phyloP scores from a whole-genome alignment of 2,888 invertebrate species.

The Prionchulus punctatus region DNA sequence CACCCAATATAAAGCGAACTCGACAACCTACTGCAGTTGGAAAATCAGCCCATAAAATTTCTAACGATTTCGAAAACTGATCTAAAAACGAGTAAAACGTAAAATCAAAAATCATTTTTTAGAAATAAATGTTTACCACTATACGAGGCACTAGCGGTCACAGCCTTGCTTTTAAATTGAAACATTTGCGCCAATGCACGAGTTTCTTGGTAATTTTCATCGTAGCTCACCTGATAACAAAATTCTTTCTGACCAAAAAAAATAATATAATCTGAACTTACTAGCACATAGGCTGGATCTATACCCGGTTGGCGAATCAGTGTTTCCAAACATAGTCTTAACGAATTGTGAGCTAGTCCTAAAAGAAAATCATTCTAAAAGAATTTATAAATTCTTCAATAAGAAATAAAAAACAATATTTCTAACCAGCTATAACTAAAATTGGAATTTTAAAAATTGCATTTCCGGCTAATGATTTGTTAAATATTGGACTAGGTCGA shows the following conservation, averaged over 20 bases:
- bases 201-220: constrained; percentile 35
- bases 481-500: constrained; percentile 29
- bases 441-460: constrained; percentile 37
- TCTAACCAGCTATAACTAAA: constrained; percentile 35
- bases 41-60: constrained; percentile 22
- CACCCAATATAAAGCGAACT: background rate
- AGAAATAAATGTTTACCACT: background rate
- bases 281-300: constrained; percentile 36
- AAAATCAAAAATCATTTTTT: background rate
- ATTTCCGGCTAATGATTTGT: constrained; percentile 29
- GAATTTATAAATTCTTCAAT: background rate
- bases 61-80: constrained; percentile 31
- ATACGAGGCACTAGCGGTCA: constrained; percentile 15
- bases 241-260: no score
- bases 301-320: constrained; percentile 42
- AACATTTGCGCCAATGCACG: constrained; percentile 34
- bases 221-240: constrained; percentile 18
- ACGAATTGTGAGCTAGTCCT: constrained; percentile 33
- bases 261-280: constrained; percentile 18
- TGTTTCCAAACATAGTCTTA: constrained; percentile 38
- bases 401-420: background rate
- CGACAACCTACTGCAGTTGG: constrained; percentile 25
- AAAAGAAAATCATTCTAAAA: background rate
- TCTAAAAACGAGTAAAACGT: constrained; percentile 22
- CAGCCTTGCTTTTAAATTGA: constrained; percentile 30